phyloP scores from a whole-genome alignment of 2,797 vertebrate genomes.

The Loris lydekkerianus region DNA sequence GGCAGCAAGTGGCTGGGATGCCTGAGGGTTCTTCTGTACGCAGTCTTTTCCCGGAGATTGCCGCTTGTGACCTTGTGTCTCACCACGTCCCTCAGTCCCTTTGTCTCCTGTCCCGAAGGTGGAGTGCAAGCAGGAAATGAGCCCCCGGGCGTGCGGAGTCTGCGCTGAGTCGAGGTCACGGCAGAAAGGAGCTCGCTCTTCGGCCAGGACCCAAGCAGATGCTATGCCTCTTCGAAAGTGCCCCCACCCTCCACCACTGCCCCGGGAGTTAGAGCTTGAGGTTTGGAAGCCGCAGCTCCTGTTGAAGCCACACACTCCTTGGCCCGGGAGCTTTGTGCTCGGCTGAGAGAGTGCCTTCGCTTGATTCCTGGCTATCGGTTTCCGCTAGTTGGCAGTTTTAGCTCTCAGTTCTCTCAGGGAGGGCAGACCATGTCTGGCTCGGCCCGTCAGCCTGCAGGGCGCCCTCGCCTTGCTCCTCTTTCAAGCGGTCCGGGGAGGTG shows the following conservation, averaged over 20 bases:
- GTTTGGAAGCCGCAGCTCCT: conserved; percentile 41
- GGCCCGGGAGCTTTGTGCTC: conserved; percentile 40
- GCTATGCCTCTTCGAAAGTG: background rate
- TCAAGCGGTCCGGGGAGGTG: background rate
- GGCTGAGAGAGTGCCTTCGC: conserved; percentile 27
- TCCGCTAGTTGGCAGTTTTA: background rate
- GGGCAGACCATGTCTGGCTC: background rate
- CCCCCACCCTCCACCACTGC: background rate
- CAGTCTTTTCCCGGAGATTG: background rate
- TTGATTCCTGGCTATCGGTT: background rate
- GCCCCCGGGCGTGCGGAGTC: background rate
- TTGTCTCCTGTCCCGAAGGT: conserved; percentile 33
- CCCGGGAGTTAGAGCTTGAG: conserved; percentile 44
- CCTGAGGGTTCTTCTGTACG: background rate
- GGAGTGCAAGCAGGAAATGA: conserved; percentile 13
- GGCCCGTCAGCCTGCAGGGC: background rate
- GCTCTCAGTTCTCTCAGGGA: background rate
- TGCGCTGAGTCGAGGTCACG: background rate
- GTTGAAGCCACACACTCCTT: conserved; percentile 26
- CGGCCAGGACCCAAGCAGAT: background rate
- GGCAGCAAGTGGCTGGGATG: background rate
- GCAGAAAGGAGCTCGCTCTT: background rate
- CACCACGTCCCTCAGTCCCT: conserved; percentile 1
- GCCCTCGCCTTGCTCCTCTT: background rate
- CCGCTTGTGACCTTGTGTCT: conserved; percentile 6